A percentile compares a stretch with the other conserved stretches of the same genome.
Conservation (phyloP, 2,113 vertebrate genomes). For the Catagonus wagneri region DNA sequence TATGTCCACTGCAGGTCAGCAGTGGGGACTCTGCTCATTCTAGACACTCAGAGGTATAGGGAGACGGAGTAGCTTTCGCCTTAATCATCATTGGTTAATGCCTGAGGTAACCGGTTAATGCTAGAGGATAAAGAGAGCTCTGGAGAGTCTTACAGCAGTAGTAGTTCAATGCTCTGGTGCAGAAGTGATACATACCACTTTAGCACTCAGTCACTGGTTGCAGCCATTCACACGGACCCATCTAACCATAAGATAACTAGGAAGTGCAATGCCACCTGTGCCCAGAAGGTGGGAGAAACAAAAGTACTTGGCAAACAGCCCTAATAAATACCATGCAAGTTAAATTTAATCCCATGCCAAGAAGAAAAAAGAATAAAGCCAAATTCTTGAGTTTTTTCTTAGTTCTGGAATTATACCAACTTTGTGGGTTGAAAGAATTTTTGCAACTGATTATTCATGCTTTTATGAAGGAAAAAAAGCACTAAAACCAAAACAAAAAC, state of each 20-base stretch:
- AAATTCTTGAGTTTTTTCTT: background rate
- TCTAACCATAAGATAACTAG: background rate
- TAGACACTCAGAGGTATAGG: background rate
- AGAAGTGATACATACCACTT: background rate
- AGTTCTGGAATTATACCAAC: slow-evolving; percentile 10
- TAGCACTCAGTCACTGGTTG: background rate
- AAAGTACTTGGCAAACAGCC: background rate
- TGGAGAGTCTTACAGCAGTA: background rate
- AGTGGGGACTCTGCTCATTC: background rate
- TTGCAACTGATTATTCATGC: background rate
- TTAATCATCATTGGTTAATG: background rate
- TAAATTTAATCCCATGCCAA: slow-evolving; percentile 1
- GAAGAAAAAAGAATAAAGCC: slow-evolving; percentile 29
- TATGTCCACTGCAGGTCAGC: background rate
- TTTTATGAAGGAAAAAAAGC: background rate
- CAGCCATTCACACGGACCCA: background rate
- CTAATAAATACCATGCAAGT: background rate
- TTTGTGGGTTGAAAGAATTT: background rate
- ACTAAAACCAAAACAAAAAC: background rate
- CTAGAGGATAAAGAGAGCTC: background rate
- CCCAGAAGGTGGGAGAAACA: background rate
- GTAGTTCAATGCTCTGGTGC: background rate
- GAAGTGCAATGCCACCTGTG: background rate
- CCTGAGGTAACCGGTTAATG: background rate
- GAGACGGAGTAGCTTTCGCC: background rate